Percentiles rank a stretch among this genome's conserved stretches.
Conservation (phyloP, 1,140 invertebrate genomes). For the Aphelinus certus region DNA sequence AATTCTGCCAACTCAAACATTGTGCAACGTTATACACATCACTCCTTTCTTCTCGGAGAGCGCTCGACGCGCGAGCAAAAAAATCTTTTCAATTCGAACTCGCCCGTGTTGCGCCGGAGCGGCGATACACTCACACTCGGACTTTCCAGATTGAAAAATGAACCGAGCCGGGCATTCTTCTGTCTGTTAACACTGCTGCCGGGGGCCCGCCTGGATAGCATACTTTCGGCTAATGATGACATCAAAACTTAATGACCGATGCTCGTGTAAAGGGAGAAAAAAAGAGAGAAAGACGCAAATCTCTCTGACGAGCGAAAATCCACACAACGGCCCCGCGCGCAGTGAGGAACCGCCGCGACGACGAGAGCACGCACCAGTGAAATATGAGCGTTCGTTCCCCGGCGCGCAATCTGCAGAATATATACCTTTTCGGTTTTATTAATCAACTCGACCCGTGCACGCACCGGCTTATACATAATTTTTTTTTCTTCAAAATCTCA, state of each 20-base stretch:
- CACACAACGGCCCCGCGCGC: too few species aligned
- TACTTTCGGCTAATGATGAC: constrained; percentile 28
- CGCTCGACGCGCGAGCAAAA: neutral
- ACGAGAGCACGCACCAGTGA: neutral
- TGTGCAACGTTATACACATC: too few species aligned
- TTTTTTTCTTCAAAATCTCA: too few species aligned
- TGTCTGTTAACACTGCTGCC: neutral
- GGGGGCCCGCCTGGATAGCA: neutral
- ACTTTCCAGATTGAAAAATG: constrained; percentile 7
- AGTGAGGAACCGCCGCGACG: too few species aligned
- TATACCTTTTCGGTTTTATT: constrained; percentile 36
- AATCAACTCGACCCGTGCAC: neutral
- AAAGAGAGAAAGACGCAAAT: neutral
- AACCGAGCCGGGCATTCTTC: neutral
- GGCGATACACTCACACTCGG: neutral
- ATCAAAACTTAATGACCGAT: constrained; percentile 33
- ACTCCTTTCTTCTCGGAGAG: too few species aligned
- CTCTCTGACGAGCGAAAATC: too few species aligned
- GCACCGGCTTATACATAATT: too few species aligned
- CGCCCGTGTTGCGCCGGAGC: neutral
- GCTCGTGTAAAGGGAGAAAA: neutral
- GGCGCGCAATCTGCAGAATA: constrained; percentile 11
- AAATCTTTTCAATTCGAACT: constrained; percentile 28
- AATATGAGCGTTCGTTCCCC: constrained; percentile 13
- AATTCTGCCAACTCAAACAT: too few species aligned